Evolutionary conservation across 2,888 invertebrate species (phyloP), one percentile per base, ranked within the genome.

Genomic region (Rhingia rostrata): DNA sequence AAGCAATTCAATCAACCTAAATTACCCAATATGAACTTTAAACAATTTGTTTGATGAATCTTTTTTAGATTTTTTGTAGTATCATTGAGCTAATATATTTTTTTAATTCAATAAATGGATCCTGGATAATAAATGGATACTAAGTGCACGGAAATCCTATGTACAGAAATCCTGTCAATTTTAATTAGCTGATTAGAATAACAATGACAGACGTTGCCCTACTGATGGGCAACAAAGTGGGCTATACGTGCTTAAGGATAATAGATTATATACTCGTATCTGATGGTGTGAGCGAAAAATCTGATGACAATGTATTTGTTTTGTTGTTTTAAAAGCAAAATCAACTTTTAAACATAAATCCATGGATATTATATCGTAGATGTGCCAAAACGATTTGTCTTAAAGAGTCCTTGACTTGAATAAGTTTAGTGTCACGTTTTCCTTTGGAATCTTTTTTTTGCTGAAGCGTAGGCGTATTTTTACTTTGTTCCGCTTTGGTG

Each of bases 221-320:
- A 39, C n/a, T 32, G 60, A 51, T 22, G 32, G 14, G n/a, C 63
- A 54, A 6, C 47, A 12, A 64, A 58, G 54, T 51, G 39, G 39
- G 58, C 33, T 33, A 58, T 58, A 81, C 81, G 81, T 81, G 81
- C 67, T 75, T 58, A 75, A 74, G 67, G 74, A 69, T 61, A 33
- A 43, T 12, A 45, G 51, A 12, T 7, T 41, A 49, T 72, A 2
- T 22, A 22, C 22, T 37, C 56, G 75, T 51, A 22, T 22, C 22
- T 32, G n/a, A 63, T 69, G 43, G 53, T 66, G 51, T 66, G 39
- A 53, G 56, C 49, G 49, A 35, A 49, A 67, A 67, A 37, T 78
- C 60, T 53, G 60, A 72, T 39, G 66, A 39, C 73, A 61, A 32
- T 43, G 53, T 67, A 35, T 51, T 35, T 30, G 4, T 12, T 63